Conservation (phyloP, 2,888 invertebrate species). For the Drosophila ochracea region DNA sequence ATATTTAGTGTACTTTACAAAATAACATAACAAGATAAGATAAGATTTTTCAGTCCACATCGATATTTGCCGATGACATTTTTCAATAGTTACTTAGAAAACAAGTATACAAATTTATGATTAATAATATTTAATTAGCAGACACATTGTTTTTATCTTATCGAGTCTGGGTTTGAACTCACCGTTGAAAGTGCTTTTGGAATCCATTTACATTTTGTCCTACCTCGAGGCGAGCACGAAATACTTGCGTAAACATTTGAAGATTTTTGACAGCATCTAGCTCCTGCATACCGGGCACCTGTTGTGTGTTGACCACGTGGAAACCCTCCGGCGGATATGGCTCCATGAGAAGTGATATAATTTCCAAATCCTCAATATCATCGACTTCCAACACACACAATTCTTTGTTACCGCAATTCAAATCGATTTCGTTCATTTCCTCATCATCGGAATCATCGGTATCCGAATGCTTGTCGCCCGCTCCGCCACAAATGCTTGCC, state of each 20-base stretch:
- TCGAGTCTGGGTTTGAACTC: not conserved
- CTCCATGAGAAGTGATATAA: conserved; percentile 90
- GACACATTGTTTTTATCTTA: not conserved
- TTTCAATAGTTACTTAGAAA: not conserved
- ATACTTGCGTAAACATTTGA: conserved; percentile 95
- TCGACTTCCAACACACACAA: conserved; percentile 93
- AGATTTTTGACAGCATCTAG: conserved; percentile 89
- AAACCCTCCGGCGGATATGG: conserved; percentile 91
- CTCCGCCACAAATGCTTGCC: conserved; percentile 30
- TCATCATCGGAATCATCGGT: conserved; percentile 90
- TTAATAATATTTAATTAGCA: not conserved
- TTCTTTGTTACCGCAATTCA: conserved; percentile 91
- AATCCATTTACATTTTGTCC: conserved; percentile 86
- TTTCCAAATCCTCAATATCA: conserved; percentile 93
- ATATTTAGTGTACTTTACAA: not conserved
- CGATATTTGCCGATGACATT: not conserved
- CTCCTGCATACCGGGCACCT: conserved; percentile 90
- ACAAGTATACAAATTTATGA: not conserved
- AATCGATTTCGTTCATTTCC: conserved; percentile 88
- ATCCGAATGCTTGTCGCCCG: conserved; percentile 85
- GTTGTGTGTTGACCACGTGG: conserved; percentile 92
- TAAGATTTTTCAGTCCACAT: not conserved
- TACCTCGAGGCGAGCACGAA: conserved; percentile 88
- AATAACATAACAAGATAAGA: not conserved
- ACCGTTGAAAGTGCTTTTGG: conserved; percentile 86